phyloP scores from a whole-genome alignment of 2,888 invertebrate genomes.

The Amiota minor region DNA sequence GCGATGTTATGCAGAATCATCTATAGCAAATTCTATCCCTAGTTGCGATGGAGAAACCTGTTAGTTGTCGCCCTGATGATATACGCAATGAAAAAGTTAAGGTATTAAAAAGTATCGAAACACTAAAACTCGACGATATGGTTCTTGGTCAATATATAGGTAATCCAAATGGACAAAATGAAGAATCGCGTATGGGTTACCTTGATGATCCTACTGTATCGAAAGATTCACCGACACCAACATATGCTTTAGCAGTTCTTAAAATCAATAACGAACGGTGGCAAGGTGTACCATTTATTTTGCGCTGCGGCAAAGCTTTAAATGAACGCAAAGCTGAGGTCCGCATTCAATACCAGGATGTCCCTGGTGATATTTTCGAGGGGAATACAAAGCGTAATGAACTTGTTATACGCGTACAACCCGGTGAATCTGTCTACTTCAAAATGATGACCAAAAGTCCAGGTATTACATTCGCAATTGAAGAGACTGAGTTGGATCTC shows the following conservation, averaged over 20 bases:
- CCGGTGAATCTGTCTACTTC: slow-evolving; percentile 97
- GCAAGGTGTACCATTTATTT: slow-evolving; percentile 98
- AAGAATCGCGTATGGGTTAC: slow-evolving; percentile 88
- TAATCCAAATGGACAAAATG: slow-evolving; percentile 83
- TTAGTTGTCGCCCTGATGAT: slow-evolving; percentile 93
- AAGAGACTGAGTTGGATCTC: slow-evolving; percentile 98
- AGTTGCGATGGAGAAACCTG: slow-evolving; percentile 99
- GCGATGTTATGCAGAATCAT: slow-evolving; percentile 99
- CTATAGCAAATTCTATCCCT: slow-evolving; percentile 95
- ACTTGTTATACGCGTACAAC: slow-evolving; percentile 97
- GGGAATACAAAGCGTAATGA: slow-evolving; percentile 94
- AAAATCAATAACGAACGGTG: slow-evolving; percentile 97
- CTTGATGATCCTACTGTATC: slow-evolving; percentile 96
- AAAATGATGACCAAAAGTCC: slow-evolving; percentile 99
- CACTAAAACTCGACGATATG: slow-evolving; percentile 84
- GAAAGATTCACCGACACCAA: slow-evolving; percentile 90
- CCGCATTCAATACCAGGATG: slow-evolving; percentile 94
- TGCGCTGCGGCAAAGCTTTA: slow-evolving; percentile 97
- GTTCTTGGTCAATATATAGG: slow-evolving; percentile 97
- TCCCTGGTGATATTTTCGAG: slow-evolving; percentile 97
- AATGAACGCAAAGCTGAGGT: slow-evolving; percentile 99
- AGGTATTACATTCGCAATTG: slow-evolving; percentile 96
- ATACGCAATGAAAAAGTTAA: slow-evolving; percentile 98
- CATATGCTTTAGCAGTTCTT: slow-evolving; percentile 91
- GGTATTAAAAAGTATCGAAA: slow-evolving; percentile 89